Conservation (phyloP, 2,113 vertebrate species). For the Lepisosteus oculatus region DNA sequence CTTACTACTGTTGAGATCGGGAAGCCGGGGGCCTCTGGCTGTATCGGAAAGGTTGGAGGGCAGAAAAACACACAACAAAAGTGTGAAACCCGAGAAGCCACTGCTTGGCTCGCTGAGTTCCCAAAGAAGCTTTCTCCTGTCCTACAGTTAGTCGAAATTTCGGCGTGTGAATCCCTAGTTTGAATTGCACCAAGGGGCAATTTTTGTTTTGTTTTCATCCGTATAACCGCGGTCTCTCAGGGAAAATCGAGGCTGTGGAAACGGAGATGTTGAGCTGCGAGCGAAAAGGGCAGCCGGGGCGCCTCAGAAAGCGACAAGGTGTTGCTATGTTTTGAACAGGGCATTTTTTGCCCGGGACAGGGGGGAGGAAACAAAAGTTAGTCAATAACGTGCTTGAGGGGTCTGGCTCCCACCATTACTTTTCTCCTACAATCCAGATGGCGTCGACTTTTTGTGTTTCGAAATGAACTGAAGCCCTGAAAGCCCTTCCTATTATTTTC, state of each 20-base stretch:
- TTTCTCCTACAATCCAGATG: background rate
- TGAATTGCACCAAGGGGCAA: too few relatives aligned
- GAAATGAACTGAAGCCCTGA: too few relatives aligned
- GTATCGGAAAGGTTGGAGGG: background rate
- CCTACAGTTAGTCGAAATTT: too few relatives aligned
- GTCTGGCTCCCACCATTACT: background rate
- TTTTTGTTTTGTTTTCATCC: too few relatives aligned
- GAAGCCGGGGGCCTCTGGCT: background rate
- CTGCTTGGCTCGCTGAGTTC: background rate
- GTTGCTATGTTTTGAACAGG: constrained; percentile 34
- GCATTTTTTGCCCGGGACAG: constrained; percentile 29
- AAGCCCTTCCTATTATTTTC: too few relatives aligned
- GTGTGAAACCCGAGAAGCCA: background rate
- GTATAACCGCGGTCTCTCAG: too few relatives aligned
- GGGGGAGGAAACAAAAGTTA: background rate
- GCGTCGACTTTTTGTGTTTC: too few relatives aligned
- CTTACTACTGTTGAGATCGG: background rate
- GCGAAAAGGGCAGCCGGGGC: constrained; percentile 23
- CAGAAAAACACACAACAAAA: background rate
- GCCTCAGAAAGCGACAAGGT: constrained; percentile 3
- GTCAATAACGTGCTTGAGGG: background rate
- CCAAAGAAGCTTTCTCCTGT: too few relatives aligned
- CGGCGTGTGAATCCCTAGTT: too few relatives aligned
- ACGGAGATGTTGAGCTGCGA: constrained; percentile 2
- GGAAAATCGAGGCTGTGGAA: background rate